Conservation (phyloP, 2,797 vertebrate species). For the Typhlichthys eigenmanni region DNA sequence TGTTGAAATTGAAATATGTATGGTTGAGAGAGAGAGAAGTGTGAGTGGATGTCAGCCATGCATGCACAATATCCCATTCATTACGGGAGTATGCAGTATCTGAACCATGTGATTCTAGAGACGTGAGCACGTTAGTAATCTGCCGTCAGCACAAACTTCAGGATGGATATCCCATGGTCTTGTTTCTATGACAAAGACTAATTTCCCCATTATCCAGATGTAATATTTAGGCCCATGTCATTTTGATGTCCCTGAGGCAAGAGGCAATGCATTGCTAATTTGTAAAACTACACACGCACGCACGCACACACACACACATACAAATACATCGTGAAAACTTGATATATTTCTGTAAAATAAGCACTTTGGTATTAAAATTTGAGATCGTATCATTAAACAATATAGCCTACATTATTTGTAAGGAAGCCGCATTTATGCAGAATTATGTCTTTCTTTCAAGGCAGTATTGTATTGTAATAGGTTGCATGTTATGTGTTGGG, state of each 20-base stretch:
- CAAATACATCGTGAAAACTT: background rate
- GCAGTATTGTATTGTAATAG: too few species aligned
- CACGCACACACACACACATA: background rate
- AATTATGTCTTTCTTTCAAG: too few species aligned
- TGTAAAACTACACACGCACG: background rate
- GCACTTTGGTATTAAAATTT: background rate
- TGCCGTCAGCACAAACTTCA: slow-evolving; percentile 11
- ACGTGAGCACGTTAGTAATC: slow-evolving; percentile 61
- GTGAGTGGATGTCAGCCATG: background rate
- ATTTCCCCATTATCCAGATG: background rate
- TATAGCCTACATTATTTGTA: too few species aligned
- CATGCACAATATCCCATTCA: slow-evolving; percentile 44
- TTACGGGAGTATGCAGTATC: slow-evolving; percentile 15
- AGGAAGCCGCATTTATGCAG: too few species aligned
- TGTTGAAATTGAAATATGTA: background rate
- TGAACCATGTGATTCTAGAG: slow-evolving; percentile 54
- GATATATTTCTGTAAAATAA: background rate
- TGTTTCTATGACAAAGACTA: slow-evolving; percentile 10
- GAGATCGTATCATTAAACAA: too few species aligned
- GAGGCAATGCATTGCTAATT: background rate
- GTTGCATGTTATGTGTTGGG: too few species aligned
- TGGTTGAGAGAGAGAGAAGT: slow-evolving; percentile 3
- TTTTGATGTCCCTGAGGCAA: background rate
- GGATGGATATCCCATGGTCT: slow-evolving; percentile 33
- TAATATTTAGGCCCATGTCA: background rate